Evolutionary conservation across 1,140 invertebrate species (phyloP), one percentile per base, ranked within the genome.

Genomic region (Panonychus citri): DNA sequence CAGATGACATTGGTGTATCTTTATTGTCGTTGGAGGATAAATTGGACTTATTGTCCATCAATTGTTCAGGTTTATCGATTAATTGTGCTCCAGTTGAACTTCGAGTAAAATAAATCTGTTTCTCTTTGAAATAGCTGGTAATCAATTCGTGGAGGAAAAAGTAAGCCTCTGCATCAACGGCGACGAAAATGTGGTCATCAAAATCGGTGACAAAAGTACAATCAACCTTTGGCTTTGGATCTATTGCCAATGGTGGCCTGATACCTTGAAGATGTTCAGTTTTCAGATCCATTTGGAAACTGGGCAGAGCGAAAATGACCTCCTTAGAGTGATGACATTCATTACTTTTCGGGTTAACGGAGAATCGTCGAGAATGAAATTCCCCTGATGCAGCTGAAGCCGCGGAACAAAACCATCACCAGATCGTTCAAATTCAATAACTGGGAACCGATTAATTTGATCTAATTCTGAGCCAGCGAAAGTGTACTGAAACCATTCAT

Each of bases 151-250:
- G 91, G 42, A 97, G 73, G 68, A 95, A 97, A 70, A 95, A 87
- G 71, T 96, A 94, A 17, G 87, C 86, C 70, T 97, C 91, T 0
- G 90, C 90, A 74, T 95, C 89, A 58, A 95, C 88, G 2, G 91
- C 91, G 55, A 97, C 89, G 70, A 89, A 93, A 63, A 95, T 96
- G 67, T 95, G 91, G 69, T 95, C 89, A 68, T 94, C 88, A 72
- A 97, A 95, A 71, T 96, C 90, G 10, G 90, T 94, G 28, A 94
- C 89, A 69, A 97, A 95, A 69, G 85, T 90, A 73, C 88, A 94
- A 64, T 93, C 83, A 24, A 96, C 87, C 28, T 81, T 73, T 26
- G 89, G 88, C 68, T 86, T 88, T 54, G 78, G 75, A 66, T 82
- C 87, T 83, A 65, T 48, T 17, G 54, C 17, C 25, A 25, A 26